Base-by-base conservation (phyloP, 2,113 vertebrate species). In the Procapra przewalskii region DNA sequence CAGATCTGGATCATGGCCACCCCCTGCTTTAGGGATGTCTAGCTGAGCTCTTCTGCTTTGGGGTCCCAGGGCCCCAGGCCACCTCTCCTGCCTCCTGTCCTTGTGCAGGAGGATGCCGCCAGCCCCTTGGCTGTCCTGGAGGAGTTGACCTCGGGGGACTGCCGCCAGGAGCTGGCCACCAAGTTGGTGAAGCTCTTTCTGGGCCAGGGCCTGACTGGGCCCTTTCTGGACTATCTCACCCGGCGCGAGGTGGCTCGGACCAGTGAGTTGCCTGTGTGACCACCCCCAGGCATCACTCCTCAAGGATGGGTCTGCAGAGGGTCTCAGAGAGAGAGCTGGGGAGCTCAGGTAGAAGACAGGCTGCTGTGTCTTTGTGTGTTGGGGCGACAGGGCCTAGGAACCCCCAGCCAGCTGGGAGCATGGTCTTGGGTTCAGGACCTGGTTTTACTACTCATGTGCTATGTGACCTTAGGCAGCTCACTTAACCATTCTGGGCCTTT, bases 101-200 rank as follows among this genome's bases (percentile, higher is more conserved):
- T 52, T 6, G 16, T 48, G 19, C 95, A 99, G 99, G 98, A 98
- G 83, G 98, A 99, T 0, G 95, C 98, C 1, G 89, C 98, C 92
- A 99, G 99, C 0, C 98, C 99, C 3, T 97, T 99, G 98, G 99
- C 99, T 6, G 90, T 99, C 98, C 98, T 99, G 98, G 99, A 99
- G 98, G 99, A 99, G 91, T 98, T 99, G 96, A 99, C 99, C 79
- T 99, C 97, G 0, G 99, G 99, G 5, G 99, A 99, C 97, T 99
- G 99, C 98, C 98, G 99, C 1, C 99, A 99, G 97, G 99, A 99
- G 0, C 99, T 99, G 7, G 99, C 99, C 57, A 99, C 99, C 98
- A 99, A 99, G 33, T 97, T 99, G 97, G 99, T 99, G 98, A 99
- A 99, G 98, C 99, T 99, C 90, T 99, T 99, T 97, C 98, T 99